phyloP scores from a whole-genome alignment of 2,797 vertebrate species.

The Hyperoplus lanceolatus region DNA sequence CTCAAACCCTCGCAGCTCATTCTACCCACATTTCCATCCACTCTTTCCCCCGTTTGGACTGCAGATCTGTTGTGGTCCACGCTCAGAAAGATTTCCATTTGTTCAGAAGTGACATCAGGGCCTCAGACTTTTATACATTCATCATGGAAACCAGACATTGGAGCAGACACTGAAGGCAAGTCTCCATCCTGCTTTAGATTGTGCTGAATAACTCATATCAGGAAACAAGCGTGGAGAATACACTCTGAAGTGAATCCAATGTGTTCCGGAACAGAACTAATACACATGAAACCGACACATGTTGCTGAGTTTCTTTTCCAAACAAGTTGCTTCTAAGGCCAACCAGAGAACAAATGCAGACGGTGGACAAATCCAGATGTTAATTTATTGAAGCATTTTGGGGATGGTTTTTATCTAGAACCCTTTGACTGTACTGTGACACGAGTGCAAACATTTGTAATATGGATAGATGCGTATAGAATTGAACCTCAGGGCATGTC shows the following conservation, averaged over 20 bases:
- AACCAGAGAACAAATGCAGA: constrained; percentile 1
- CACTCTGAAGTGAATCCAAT: constrained; percentile 14
- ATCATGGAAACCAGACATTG: constrained; percentile 46
- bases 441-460: not conserved
- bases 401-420: not conserved
- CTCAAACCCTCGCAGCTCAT: constrained; percentile 49
- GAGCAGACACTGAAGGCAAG: not conserved
- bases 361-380: constrained; percentile 15
- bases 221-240: constrained; percentile 3
- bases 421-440: not conserved
- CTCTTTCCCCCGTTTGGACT: constrained; percentile 23
- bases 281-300: constrained; percentile 27
- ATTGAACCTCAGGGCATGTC: not conserved
- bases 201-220: constrained; percentile 31
- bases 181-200: constrained; percentile 27
- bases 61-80: constrained; percentile 54
- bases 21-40: constrained; percentile 71
- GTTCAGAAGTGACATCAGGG: constrained; percentile 52
- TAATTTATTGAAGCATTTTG: not conserved
- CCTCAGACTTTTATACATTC: constrained; percentile 34
- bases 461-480: not conserved
- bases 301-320: constrained; percentile 26
- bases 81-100: constrained; percentile 63
- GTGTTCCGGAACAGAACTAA: constrained; percentile 19
- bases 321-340: constrained; percentile 3